Evolutionary conservation across 2,113 vertebrate species (phyloP), one percentile per base, ranked within the genome.

Genomic region (Cricetomys ansorgei): DNA sequence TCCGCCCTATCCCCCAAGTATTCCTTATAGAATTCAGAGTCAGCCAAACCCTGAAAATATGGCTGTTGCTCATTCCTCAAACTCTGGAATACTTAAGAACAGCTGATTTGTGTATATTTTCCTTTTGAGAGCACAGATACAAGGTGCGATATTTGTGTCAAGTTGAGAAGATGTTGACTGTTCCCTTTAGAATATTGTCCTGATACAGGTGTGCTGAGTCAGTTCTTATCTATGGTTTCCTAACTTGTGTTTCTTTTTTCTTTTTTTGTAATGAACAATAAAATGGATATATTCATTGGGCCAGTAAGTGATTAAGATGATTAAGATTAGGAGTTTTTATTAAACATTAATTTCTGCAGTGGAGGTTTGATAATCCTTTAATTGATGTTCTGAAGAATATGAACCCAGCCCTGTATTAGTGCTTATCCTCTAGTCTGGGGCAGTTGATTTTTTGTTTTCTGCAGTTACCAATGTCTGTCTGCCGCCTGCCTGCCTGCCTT

Each of bases 51-150:
- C 16, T 94, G 16, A 87, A 86, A 45, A 57, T 65, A 45, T 1
- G 77, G 45, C 73, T 91, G 34, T 89, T 91, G 25, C 12, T 86
- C 10, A n/a, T 90, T 25, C 48, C 34, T 31, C 31, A 92, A 55
- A 77, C 50, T 94, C 57, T 87, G 77, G n/a, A 91, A 45, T 86
- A 91, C 75, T 92, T 76, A 73, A 91, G 86, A 94, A 76, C n/a
- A 88, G 45, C 53, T 91, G 77, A 62, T 23, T 90, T 87, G 11
- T 64, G 4, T 94, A 19, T 80, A 0, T 65, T 31, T 95, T 83
- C 48, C n/a, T 55, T 0, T 50, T 95, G 88, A 70, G 43, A 89
- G 29, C 29, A 62, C 85, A 77, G 87, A 88, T 94, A 72, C 79
- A 91, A 89, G 80, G 95, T 88, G 23, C 80, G 34, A 27, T 77